These are phyloP conservation scores for Agrotis ipsilon DNA, from an alignment of 2,888 invertebrate species.

Conservation along the genomic window DNA sequence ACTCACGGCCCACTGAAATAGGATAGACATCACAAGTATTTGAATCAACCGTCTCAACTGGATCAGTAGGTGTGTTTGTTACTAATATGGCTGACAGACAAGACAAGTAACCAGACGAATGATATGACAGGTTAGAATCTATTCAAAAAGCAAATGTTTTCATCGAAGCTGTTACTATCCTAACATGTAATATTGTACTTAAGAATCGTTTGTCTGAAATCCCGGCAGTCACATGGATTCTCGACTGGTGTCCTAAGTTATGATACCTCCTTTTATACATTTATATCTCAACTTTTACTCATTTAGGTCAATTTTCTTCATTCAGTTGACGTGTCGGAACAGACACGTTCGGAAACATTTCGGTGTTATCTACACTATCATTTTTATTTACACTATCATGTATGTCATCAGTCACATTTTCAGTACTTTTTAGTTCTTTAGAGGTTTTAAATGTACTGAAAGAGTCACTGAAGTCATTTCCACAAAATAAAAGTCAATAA, in stretches of 20 bases:
- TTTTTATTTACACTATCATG: neutral
- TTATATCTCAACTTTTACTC: conserved; percentile 17
- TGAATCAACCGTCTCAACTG: conserved; percentile 43
- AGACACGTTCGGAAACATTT: neutral
- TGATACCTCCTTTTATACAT: neutral
- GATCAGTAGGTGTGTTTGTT: conserved; percentile 28
- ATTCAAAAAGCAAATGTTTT: neutral
- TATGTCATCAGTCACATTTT: neutral
- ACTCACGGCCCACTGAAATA: conserved; percentile 48
- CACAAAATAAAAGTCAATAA: neutral
- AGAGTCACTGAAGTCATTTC: neutral
- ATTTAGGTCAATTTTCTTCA: too few relatives aligned
- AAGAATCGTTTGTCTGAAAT: conserved; percentile 8
- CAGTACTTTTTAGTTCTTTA: too few relatives aligned
- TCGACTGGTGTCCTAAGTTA: neutral
- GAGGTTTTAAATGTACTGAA: too few relatives aligned
- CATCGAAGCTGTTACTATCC: neutral
- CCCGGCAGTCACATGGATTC: neutral
- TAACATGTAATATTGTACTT: neutral
- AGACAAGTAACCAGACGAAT: conserved; percentile 6
- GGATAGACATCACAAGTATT: conserved; percentile 53
- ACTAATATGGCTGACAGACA: conserved; percentile 18
- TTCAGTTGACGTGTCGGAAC: conserved; percentile 6
- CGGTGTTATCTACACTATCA: too few relatives aligned
- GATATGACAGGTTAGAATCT: conserved; percentile 10